These are phyloP conservation scores for Anabacerthia variegaticeps DNA, from an alignment of 2,797 vertebrate genomes.

Conservation along the genomic window DNA sequence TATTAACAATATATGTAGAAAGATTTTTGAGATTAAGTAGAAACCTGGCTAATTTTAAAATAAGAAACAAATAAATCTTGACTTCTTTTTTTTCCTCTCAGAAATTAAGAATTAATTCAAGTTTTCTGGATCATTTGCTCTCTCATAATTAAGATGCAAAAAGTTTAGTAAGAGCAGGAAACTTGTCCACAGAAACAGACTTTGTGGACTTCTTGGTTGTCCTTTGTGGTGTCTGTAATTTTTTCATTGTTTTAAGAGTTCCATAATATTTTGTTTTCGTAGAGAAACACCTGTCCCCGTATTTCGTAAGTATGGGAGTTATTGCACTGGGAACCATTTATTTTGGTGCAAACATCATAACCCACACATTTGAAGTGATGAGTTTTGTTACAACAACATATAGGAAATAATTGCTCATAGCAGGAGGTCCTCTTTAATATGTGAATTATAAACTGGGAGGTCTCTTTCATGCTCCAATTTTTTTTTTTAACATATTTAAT, in stretches of 20 bases:
- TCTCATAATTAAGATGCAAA: neutral
- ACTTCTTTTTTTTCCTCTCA: neutral
- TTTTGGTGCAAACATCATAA: slow-evolving; percentile 26
- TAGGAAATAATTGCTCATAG: neutral
- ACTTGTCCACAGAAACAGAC: neutral
- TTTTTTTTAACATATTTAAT: slow-evolving; percentile 25
- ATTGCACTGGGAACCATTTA: neutral
- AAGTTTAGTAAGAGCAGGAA: neutral
- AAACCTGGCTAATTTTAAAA: neutral
- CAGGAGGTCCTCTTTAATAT: slow-evolving; percentile 6
- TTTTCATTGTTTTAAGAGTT: slow-evolving; percentile 6
- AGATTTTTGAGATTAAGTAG: neutral
- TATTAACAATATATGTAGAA: neutral
- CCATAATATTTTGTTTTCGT: neutral
- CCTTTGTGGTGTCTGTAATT: neutral
- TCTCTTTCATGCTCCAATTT: neutral
- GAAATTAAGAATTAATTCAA: neutral
- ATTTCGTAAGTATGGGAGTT: neutral
- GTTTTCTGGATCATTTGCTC: neutral
- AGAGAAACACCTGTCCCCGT: neutral
- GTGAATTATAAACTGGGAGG: slow-evolving; percentile 16
- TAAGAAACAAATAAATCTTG: neutral
- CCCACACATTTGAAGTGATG: neutral
- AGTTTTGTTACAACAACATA: slow-evolving; percentile 1
- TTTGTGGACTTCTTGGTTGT: neutral